Evolutionary conservation across 2,113 vertebrate species (phyloP).

Genomic region (Campylomormyrus tamandua): DNA sequence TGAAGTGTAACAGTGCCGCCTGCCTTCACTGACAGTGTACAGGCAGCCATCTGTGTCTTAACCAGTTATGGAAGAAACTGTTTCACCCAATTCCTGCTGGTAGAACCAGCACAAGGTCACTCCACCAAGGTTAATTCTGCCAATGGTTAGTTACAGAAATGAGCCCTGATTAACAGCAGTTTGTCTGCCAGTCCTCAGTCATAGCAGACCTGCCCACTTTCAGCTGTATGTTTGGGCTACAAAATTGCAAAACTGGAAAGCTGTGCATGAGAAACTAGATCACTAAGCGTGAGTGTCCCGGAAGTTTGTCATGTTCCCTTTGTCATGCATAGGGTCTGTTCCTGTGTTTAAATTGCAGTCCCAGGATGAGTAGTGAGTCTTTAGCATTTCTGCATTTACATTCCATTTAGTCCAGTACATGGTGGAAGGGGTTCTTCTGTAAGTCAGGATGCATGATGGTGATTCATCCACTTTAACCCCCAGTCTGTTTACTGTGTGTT

Average conservation of each 20-base stretch:
- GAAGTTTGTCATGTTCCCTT: background rate
- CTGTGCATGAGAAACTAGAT: background rate
- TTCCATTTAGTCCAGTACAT: background rate
- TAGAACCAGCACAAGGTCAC: background rate
- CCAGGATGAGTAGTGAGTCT: background rate
- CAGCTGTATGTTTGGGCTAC: background rate
- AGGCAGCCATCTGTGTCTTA: background rate
- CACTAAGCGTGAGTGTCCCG: background rate
- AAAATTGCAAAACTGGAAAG: background rate
- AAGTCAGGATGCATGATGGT: background rate
- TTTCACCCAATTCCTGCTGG: background rate
- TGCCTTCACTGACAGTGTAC: background rate
- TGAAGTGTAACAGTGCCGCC: conserved; percentile 29
- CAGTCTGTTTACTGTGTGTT: background rate
- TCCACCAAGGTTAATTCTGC: background rate
- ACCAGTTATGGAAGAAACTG: background rate
- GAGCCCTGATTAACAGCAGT: background rate
- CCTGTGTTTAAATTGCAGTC: background rate
- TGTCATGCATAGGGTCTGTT: background rate
- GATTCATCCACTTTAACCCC: background rate
- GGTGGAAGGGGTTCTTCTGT: background rate
- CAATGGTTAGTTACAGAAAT: background rate
- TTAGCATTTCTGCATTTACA: background rate
- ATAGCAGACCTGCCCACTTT: background rate
- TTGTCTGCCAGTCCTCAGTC: background rate